Base-by-base conservation (phyloP, 2,797 vertebrate genomes). In the Parauchenoglanis punctatus region DNA sequence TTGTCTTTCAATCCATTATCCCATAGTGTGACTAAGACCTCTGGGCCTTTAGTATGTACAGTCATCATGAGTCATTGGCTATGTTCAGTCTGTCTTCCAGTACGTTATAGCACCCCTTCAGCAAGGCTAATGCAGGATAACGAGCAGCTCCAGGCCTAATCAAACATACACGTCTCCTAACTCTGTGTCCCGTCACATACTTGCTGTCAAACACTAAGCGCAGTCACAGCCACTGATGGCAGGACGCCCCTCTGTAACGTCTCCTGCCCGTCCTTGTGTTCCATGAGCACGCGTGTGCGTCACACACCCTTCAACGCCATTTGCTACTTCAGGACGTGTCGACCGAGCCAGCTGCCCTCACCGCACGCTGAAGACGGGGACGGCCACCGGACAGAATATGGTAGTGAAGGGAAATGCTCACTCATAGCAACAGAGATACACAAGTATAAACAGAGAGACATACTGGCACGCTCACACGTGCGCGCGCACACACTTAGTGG, bases 351-450 rank as follows among this genome's bases (percentile, higher is more conserved):
- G 81, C 59, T 85, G 76, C 68, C 54, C n/a, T 61, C 44, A 49
- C 59, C 23, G 7, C 82, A 83, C 65, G 46, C 67, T 31, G 10
- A 92, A 85, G 89, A 92, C 68, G 92, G 76, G 82, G 89, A 92
- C 81, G 90, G 70, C 89, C 85, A 89, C 91, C 89, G 89, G 88
- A 93, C 92, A 93, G 93, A 93, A 94, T 94, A 91, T 93, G 91
- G 89, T 91, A 81, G 85, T 87, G 82, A 87, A 59, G 84, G 87
- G 87, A 86, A 81, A 90, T 86, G 88, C 91, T 92, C 89, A 25
- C 89, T 88, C 94, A 88, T 95, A 90, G 95, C 94, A 95, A 95
- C 94, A 88, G 85, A 88, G 91, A 92, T 93, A 95, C 92, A 94
- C 63, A 91, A 54, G 67, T 63, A 91, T 88, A 92, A 91, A 93